Conservation (phyloP, 30 jellyfish, hydroid and myxozoan genomes). For the Aurelia coerulea region DNA sequence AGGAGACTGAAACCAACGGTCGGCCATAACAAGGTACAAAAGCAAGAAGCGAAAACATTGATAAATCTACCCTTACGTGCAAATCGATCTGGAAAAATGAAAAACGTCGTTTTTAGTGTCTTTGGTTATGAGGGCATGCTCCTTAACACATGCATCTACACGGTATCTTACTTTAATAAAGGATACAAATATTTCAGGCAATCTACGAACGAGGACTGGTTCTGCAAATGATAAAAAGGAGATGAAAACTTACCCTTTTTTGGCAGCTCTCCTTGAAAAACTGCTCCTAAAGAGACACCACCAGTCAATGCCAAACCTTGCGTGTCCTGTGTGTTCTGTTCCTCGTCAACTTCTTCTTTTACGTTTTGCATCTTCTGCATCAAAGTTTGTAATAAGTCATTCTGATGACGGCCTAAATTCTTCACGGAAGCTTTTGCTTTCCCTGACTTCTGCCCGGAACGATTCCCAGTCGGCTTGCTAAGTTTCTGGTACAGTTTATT, state of each 20-base stretch:
- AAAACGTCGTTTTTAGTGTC: too few species aligned
- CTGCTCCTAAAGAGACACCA: conserved; percentile 65
- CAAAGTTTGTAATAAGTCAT: conserved; percentile 19
- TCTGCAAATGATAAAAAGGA: background rate
- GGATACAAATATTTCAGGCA: too few species aligned
- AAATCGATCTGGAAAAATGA: too few species aligned
- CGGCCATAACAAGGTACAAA: too few species aligned
- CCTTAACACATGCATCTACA: too few species aligned
- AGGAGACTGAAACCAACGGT: too few species aligned
- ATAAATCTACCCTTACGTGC: too few species aligned
- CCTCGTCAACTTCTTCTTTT: conserved; percentile 22
- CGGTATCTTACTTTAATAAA: too few species aligned
- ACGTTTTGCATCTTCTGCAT: conserved; percentile 51
- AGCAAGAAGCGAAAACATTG: too few species aligned
- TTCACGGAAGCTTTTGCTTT: conserved; percentile 29
- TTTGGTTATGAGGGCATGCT: too few species aligned
- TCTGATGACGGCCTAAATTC: conserved; percentile 13
- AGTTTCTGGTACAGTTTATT: background rate
- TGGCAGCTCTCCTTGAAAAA: conserved; percentile 57
- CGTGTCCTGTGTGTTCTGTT: too few species aligned
- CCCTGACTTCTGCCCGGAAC: background rate
- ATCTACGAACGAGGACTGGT: background rate
- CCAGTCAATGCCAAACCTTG: conserved; percentile 18
- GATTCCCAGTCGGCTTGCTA: background rate
- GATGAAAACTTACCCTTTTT: background rate